These are phyloP conservation scores for Fratercula arctica DNA, from an alignment of 2,797 vertebrate species.

Conservation along the genomic window DNA sequence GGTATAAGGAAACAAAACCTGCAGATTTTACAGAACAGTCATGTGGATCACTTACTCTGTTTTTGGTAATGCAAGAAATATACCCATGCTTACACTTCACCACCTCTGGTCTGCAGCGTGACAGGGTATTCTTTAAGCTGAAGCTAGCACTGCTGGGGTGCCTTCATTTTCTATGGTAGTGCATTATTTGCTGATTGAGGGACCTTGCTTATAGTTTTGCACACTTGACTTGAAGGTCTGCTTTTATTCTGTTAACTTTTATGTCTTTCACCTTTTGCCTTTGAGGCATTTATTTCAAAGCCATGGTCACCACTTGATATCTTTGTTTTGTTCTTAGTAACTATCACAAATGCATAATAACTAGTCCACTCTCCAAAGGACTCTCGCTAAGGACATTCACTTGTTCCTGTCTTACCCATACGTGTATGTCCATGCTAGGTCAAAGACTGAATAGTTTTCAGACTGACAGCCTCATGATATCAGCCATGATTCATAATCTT, in stretches of 20 bases:
- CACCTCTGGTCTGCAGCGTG: neutral
- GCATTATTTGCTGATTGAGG: neutral
- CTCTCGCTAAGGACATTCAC: neutral
- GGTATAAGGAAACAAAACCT: neutral
- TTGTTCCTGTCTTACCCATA: neutral
- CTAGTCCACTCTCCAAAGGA: neutral
- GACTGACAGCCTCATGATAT: neutral
- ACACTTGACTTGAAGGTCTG: neutral
- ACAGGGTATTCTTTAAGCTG: neutral
- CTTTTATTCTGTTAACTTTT: neutral
- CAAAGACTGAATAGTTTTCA: neutral
- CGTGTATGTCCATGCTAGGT: neutral
- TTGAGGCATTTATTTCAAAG: neutral
- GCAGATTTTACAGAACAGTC: neutral
- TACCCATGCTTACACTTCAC: neutral
- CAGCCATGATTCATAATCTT: constrained; percentile 23
- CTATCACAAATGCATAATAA: neutral
- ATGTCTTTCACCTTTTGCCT: neutral
- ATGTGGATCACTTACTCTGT: neutral
- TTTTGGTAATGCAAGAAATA: neutral
- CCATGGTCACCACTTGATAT: accelerated
- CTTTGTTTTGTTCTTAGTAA: neutral
- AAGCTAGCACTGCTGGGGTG: neutral
- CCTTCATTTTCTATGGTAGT: neutral
- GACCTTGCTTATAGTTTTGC: neutral